These are phyloP conservation scores for Drosophila pseudotalamancana DNA, from an alignment of 2,888 invertebrate species.

Conservation along the genomic window DNA sequence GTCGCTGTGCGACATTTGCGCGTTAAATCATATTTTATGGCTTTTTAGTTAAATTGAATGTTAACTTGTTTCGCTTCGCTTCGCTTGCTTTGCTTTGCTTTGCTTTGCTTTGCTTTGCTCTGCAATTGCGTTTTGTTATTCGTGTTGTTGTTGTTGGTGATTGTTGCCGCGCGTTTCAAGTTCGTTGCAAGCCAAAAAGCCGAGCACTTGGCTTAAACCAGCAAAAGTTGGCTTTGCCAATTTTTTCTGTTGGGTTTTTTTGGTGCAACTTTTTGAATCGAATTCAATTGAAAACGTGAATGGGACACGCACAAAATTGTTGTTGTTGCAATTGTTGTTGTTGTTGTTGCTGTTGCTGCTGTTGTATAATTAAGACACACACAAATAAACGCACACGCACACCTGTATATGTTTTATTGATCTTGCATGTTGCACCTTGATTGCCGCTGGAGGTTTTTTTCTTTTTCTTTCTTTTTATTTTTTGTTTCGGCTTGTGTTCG, in stretches of 20 bases:
- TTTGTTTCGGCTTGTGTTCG: too few relatives aligned
- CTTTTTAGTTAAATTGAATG: slow-evolving; percentile 77
- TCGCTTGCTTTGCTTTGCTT: too few relatives aligned
- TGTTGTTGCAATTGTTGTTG: slow-evolving; percentile 14
- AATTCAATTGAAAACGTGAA: slow-evolving; percentile 56
- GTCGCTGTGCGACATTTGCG: slow-evolving; percentile 71
- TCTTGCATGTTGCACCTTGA: slow-evolving; percentile 68
- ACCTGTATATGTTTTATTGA: slow-evolving; percentile 43
- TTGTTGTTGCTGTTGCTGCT: slow-evolving; percentile 20
- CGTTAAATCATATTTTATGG: slow-evolving; percentile 79
- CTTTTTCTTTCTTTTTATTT: too few relatives aligned
- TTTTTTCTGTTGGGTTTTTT: slow-evolving; percentile 50
- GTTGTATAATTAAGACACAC: slow-evolving; percentile 50
- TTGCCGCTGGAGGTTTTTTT: slow-evolving; percentile 50
- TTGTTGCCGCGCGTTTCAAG: slow-evolving; percentile 60
- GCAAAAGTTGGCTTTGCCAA: slow-evolving; percentile 48
- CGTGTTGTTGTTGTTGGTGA: slow-evolving; percentile 46
- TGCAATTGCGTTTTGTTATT: slow-evolving; percentile 19
- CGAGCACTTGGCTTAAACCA: slow-evolving; percentile 12
- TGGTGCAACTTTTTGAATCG: slow-evolving; percentile 39
- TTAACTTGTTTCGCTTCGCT: slow-evolving; percentile 77
- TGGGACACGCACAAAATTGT: slow-evolving; percentile 67
- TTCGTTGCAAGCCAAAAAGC: slow-evolving; percentile 46
- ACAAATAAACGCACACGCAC: slow-evolving; percentile 1
- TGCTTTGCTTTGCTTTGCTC: too few relatives aligned